A percentile compares a stretch with the other conserved stretches of the same genome.
These are phyloP conservation scores for Lepeophtheirus nordmannii DNA, from an alignment of 2,888 invertebrate species.

Conservation along the genomic window DNA sequence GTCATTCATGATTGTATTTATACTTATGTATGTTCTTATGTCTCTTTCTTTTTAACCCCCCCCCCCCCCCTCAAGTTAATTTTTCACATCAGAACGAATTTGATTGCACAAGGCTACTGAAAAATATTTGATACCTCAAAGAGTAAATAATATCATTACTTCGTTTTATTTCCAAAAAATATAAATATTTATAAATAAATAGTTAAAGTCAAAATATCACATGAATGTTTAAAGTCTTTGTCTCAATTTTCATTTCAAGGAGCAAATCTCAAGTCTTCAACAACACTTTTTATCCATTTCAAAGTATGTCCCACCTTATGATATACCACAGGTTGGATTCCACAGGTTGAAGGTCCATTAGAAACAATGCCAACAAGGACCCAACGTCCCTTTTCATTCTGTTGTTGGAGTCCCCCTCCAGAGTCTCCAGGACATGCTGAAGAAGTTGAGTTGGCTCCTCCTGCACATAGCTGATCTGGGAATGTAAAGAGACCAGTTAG, in stretches of 20 bases:
- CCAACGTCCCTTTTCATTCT: constrained; percentile 19
- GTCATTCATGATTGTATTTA: no score
- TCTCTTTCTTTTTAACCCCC: no score
- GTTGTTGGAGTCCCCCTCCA: constrained; percentile 19
- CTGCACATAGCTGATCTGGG: constrained; percentile 24
- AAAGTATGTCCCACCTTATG: constrained; percentile 23
- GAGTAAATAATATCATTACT: no score
- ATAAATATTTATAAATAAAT: background rate
- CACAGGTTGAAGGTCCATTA: constrained; percentile 23
- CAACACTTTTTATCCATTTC: constrained; percentile 7
- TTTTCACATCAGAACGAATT: no score
- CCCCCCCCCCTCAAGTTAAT: no score
- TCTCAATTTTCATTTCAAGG: background rate
- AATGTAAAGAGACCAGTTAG: constrained; percentile 6
- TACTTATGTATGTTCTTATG: no score
- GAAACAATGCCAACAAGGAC: constrained; percentile 22
- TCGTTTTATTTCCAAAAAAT: no score
- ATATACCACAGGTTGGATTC: constrained; percentile 23
- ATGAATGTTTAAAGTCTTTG: background rate
- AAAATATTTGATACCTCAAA: no score
- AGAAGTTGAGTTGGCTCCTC: constrained; percentile 6
- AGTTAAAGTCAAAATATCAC: background rate
- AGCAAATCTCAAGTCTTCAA: background rate
- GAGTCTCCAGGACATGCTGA: constrained; percentile 22
- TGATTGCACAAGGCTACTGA: no score